These are phyloP conservation scores for Shargacucullia verbasci DNA, from an alignment of 2,888 invertebrate species.

Conservation along the genomic window DNA sequence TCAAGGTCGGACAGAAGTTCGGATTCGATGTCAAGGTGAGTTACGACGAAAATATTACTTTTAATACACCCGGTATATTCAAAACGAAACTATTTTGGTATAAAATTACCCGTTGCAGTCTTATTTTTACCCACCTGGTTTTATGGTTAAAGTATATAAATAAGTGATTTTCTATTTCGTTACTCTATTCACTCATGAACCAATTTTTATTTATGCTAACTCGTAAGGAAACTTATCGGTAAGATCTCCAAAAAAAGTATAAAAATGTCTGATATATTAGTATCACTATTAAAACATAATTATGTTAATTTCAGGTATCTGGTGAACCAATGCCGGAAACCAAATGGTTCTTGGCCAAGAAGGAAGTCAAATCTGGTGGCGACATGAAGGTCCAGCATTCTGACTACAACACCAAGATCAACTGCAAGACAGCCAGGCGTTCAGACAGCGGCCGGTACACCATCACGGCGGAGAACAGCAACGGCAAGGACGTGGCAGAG, in stretches of 20 bases:
- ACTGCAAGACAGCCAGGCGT: slow-evolving; percentile 93
- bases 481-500: slow-evolving; percentile 98
- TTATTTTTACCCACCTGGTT: too few species aligned
- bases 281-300: neutral
- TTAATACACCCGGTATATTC: too few species aligned
- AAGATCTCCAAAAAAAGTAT: slow-evolving; percentile 1
- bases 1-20: slow-evolving; percentile 97
- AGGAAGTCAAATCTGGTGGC: slow-evolving; percentile 93
- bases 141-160: too few species aligned
- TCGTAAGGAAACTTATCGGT: neutral
- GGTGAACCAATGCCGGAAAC: slow-evolving; percentile 98
- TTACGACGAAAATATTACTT: neutral
- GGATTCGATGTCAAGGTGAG: slow-evolving; percentile 95
- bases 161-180: too few species aligned
- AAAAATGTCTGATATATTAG: too few species aligned
- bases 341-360: slow-evolving; percentile 95
- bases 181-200: neutral
- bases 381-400: slow-evolving; percentile 94
- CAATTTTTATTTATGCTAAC: slow-evolving; percentile 10
- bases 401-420: slow-evolving; percentile 95
- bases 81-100: too few species aligned
- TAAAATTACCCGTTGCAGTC: too few species aligned
- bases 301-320: slow-evolving; percentile 78
- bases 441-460: slow-evolving; percentile 97
- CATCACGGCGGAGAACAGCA: slow-evolving; percentile 96